phyloP scores from a whole-genome alignment of 2,113 vertebrate genomes.

The Myiozetetes cayanensis region DNA sequence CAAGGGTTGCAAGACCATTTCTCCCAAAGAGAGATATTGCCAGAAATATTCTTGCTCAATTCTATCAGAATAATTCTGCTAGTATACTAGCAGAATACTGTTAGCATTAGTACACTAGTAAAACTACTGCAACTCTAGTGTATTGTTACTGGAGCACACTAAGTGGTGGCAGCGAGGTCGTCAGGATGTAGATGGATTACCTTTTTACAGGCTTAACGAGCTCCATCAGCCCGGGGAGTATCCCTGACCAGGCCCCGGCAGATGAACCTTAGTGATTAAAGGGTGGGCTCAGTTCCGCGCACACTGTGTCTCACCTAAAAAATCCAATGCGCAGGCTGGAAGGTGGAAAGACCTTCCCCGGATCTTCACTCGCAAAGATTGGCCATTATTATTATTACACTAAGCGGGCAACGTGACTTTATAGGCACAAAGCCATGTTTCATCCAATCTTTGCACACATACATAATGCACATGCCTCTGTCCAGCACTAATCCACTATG shows the following conservation, averaged over 20 bases:
- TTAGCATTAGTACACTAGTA: neutral
- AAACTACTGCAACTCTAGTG: neutral
- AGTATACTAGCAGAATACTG: neutral
- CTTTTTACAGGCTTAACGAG: too few species aligned
- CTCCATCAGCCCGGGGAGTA: too few species aligned
- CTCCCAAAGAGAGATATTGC: neutral
- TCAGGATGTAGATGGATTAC: too few species aligned
- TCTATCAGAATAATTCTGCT: neutral
- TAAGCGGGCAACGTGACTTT: rapidly evolving
- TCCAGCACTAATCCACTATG: neutral
- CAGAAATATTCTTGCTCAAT: neutral
- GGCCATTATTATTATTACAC: too few species aligned
- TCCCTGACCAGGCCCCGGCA: too few species aligned
- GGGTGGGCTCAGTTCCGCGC: too few species aligned
- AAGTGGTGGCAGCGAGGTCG: too few species aligned
- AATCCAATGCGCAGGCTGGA: too few species aligned
- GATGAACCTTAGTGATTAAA: too few species aligned
- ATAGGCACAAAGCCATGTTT: neutral
- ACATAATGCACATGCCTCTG: neutral
- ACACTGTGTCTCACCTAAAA: too few species aligned
- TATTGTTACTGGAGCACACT: neutral
- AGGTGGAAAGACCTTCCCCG: too few species aligned
- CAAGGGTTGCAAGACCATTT: neutral
- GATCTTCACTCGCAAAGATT: too few species aligned
- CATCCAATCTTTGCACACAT: neutral